Base-by-base conservation (phyloP, 2,888 invertebrate species). In the Stenolophus ochropezus region DNA sequence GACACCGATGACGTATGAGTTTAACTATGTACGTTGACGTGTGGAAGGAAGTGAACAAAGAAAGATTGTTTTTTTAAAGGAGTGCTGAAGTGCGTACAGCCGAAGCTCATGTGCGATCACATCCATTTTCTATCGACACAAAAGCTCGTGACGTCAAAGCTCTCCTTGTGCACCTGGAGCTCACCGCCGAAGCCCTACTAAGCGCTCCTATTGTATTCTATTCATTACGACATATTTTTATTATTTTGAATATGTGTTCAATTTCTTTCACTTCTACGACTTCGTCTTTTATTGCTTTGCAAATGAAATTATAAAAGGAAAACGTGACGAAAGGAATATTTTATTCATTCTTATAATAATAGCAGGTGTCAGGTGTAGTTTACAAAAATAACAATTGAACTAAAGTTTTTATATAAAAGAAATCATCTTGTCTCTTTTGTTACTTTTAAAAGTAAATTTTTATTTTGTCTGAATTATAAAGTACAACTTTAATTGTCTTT, bases 141-240 rank as follows among this genome's bases (percentile, higher is more conserved):
- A 65, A 23, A 65, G 65, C 21, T 3, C 14, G 25, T 65, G 27
- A 65, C 65, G 65, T 65, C 65, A 65, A 18, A 20, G n/a, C 11
- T 65, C 25, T 20, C 65, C 65, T 65, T 69, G 69, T 69, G 20
- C 69, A 69, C 69, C 69, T 69, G 58, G 58, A 23, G 58, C 58
- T 3, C 27, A n/a, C 14, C 20, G 23, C n/a, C 53, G 61, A 61
- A 61, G 61, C 61, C 61, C 11, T 21, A 61, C 61, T 25, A 61
- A 61, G 16, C 16, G 11, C 2, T 20, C 20, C 23, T 5, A 61
- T 61, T 61, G 25, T 61, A 23, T 23, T 21, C 58, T 58, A 58
- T 58, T 58, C 58, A 58, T 58, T 58, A 61, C 61, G 11, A 61
- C 25, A 61, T 23, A 61, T 61, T 61, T 25, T 61, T 61, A 61